Percentiles rank a stretch among this genome's conserved stretches.
These are phyloP conservation scores for Parnassius mnemosyne DNA, from an alignment of 2,888 invertebrate species.

Conservation along the genomic window DNA sequence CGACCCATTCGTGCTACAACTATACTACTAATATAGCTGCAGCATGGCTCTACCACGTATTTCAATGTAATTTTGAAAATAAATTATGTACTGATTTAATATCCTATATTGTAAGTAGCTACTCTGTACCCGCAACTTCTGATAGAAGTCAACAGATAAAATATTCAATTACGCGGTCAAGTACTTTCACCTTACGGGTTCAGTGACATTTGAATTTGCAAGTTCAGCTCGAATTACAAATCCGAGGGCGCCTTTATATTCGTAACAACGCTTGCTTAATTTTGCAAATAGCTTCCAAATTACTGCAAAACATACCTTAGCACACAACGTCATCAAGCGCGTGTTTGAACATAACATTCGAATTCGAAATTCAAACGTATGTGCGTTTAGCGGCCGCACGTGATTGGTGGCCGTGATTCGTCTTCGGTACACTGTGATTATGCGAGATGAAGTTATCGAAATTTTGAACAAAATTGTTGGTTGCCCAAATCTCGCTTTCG, in stretches of 20 bases:
- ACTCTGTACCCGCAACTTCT: slow-evolving; percentile 25
- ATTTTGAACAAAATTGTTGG: slow-evolving; percentile 63
- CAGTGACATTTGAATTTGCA: slow-evolving; percentile 50
- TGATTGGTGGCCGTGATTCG: slow-evolving; percentile 61
- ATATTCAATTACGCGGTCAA: slow-evolving; percentile 59
- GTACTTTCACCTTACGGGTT: slow-evolving; percentile 53
- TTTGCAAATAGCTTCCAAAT: slow-evolving; percentile 57
- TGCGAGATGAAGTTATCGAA: slow-evolving; percentile 71
- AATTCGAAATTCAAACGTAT: slow-evolving; percentile 60
- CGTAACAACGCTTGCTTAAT: slow-evolving; percentile 39
- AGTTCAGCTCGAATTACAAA: slow-evolving; percentile 37
- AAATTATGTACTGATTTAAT: neutral
- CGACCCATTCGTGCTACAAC: too few species aligned
- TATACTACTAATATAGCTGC: too few species aligned
- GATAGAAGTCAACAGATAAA: slow-evolving; percentile 43
- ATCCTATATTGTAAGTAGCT: slow-evolving; percentile 10
- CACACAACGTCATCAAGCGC: slow-evolving; percentile 43
- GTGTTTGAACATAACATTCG: slow-evolving; percentile 53
- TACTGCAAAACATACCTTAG: slow-evolving; percentile 62
- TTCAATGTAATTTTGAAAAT: too few species aligned
- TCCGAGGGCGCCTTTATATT: slow-evolving; percentile 27
- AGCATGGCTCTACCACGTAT: too few species aligned
- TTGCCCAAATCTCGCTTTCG: slow-evolving; percentile 54
- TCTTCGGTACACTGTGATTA: slow-evolving; percentile 58
- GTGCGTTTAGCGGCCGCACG: slow-evolving; percentile 41